Percentiles rank a stretch among this genome's conserved stretches.
Conservation (phyloP, 2,888 invertebrate species). For the Lamproptera curius region DNA sequence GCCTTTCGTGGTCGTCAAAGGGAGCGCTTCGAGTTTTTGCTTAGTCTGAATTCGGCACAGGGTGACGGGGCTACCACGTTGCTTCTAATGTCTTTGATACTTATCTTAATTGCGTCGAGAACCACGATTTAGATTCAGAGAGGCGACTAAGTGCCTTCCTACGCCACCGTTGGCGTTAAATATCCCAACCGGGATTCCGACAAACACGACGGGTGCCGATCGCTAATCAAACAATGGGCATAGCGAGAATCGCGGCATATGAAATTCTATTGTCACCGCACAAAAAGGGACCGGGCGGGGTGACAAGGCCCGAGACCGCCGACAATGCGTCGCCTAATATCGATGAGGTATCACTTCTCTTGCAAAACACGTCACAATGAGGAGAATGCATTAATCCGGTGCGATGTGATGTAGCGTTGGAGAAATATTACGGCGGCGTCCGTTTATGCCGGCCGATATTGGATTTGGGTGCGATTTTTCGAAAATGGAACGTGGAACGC, state of each 20-base stretch:
- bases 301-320: conserved; percentile 50
- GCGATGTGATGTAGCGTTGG: conserved; percentile 17
- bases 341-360: conserved; percentile 48
- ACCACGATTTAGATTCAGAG: conserved; percentile 64
- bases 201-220: conserved; percentile 51
- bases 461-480: conserved; percentile 63
- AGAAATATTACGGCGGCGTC: conserved; percentile 39
- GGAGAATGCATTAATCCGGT: conserved; percentile 27
- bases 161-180: conserved; percentile 71
- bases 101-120: conserved; percentile 73
- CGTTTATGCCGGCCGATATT: conserved; percentile 43
- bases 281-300: conserved; percentile 49
- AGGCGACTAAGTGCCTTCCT: conserved; percentile 58
- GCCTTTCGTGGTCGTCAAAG: conserved; percentile 27
- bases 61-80: conserved; percentile 55
- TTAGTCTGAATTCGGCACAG: conserved; percentile 42
- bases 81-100: conserved; percentile 61
- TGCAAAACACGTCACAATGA: conserved; percentile 33
- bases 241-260: conserved; percentile 43
- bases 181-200: conserved; percentile 54
- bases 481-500: conserved; percentile 59
- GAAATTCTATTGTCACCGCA: conserved; percentile 56
- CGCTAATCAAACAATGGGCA: conserved; percentile 66
- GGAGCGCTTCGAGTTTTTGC: conserved; percentile 32
- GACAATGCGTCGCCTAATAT: conserved; percentile 48